These are phyloP conservation scores for Melanostoma scalare DNA, from an alignment of 2,888 invertebrate genomes.

Conservation along the genomic window DNA sequence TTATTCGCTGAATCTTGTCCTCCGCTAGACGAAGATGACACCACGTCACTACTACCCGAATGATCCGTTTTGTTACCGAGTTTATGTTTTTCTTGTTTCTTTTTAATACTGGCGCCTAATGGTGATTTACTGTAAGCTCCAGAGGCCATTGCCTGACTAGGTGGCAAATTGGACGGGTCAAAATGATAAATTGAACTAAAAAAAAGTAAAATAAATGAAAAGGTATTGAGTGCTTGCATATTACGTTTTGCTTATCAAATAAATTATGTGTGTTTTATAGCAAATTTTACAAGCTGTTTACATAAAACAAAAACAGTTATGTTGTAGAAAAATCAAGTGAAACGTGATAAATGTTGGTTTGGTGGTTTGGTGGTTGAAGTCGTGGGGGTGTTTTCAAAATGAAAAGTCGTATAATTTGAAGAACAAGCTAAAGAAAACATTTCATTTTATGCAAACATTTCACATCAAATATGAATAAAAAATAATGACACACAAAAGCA, in stretches of 20 bases:
- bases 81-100: conserved; percentile 71
- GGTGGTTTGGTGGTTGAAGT: conserved; percentile 18
- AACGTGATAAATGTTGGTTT: conserved; percentile 32
- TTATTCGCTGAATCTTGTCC: conserved; percentile 34
- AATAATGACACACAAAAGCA: conserved; percentile 54
- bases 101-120: conserved; percentile 67
- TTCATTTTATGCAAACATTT: conserved; percentile 50
- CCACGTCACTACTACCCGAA: conserved; percentile 43
- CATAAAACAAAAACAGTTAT: conserved; percentile 27
- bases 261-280: neutral
- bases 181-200: conserved; percentile 82
- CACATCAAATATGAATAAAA: conserved; percentile 43
- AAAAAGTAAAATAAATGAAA: conserved; percentile 58
- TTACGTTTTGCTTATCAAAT: conserved; percentile 1
- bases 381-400: conserved; percentile 48
- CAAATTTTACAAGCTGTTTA: conserved; percentile 46
- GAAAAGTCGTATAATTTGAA: conserved; percentile 53
- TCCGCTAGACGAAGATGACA: conserved; percentile 45
- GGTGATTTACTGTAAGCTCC: conserved; percentile 74
- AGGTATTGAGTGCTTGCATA: conserved; percentile 1
- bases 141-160: conserved; percentile 78
- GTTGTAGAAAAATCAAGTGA: conserved; percentile 48
- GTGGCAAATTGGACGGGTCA: conserved; percentile 82
- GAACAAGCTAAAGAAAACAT: conserved; percentile 49
- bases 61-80: conserved; percentile 62